Base-by-base conservation (phyloP, 2,113 vertebrate species). In the Amblyornis subalaris region DNA sequence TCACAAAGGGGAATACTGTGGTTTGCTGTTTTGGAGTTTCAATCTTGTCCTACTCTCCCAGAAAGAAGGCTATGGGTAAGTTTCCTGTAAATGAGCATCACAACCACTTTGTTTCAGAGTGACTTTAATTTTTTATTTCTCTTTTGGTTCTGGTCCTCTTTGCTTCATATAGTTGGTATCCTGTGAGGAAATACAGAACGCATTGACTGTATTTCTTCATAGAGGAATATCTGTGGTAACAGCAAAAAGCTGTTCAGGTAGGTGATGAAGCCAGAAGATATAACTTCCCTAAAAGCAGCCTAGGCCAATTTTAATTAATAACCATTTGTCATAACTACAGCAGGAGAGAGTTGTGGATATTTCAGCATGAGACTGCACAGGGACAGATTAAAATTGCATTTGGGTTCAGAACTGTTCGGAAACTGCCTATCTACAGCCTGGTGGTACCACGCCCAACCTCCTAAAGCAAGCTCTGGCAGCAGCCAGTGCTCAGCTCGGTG, bases 261-360 rank as follows among this genome's bases (percentile, higher is more conserved):
- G 62, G 78, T 85, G 88, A 91, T 85, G 81, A 95, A 89, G 64
- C 82, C 82, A 79, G 89, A 72, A 95, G 58, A 80, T 55, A 7
- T 4, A 73, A 89, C 93, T 93, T 83, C 71, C 58, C 62, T 75
- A 72, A 83, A 94, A 89, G 50, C 76, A 62, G 62, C 42, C 75
- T 66, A 76, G 44, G 40, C 74, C 67, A 94, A 83, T 90, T 95
- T 80, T 84, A 93, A 83, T 93, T 91, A 96, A 90, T 93, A 85
- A 50, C 45, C 45, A 54, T 94, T 89, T 94, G 70, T 95, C 23
- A 22, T 93, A 85, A 73, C 45, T 61, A 33, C 58, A 69, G 74
- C 47, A 54, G 74, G 62, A 85, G 74, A 72, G 50, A 69, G 40
- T 20, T 70, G 60, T 73, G 88, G 58, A 2, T 76, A 14, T 85